These are phyloP conservation scores for Malacoraja senta DNA, from an alignment of 2,797 vertebrate species.

Conservation along the genomic window DNA sequence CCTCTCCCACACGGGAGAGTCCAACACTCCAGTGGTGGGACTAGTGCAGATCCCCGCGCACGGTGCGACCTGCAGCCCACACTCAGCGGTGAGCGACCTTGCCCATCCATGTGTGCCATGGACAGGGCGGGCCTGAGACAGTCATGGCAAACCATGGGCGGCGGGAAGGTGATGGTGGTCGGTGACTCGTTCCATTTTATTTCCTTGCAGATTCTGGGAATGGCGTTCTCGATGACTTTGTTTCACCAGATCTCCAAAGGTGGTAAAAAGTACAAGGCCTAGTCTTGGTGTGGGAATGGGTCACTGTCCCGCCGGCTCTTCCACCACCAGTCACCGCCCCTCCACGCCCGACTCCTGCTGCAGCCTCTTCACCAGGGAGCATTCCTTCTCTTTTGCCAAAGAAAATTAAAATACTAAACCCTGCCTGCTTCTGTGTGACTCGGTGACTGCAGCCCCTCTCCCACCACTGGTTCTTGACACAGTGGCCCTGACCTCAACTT, in stretches of 20 bases:
- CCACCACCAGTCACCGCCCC: slow-evolving; percentile 40
- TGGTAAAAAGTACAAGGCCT: slow-evolving; percentile 94
- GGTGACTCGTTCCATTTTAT: slow-evolving; percentile 38
- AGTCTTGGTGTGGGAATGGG: slow-evolving; percentile 45
- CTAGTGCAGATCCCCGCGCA: too few species aligned
- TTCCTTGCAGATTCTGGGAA: slow-evolving; percentile 81
- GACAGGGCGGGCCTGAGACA: too few species aligned
- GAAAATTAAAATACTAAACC: not conserved
- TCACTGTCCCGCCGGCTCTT: slow-evolving; percentile 43
- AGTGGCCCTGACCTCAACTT: not conserved
- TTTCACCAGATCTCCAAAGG: slow-evolving; percentile 97
- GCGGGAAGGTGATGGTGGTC: not conserved
- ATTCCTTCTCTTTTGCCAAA: slow-evolving; percentile 34
- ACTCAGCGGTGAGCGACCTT: too few species aligned
- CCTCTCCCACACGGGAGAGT: too few species aligned
- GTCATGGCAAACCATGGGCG: not conserved
- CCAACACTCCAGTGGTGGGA: too few species aligned
- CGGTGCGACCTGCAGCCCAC: too few species aligned
- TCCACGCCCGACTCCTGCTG: slow-evolving; percentile 47
- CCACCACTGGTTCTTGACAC: not conserved
- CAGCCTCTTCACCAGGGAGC: slow-evolving; percentile 41
- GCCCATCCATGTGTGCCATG: not conserved
- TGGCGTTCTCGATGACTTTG: slow-evolving; percentile 96
- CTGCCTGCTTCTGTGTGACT: not conserved
- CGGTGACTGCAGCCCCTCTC: not conserved